Evolutionary conservation across 2,888 invertebrate species (phyloP).

Genomic region (Tolmerus cingulatus): DNA sequence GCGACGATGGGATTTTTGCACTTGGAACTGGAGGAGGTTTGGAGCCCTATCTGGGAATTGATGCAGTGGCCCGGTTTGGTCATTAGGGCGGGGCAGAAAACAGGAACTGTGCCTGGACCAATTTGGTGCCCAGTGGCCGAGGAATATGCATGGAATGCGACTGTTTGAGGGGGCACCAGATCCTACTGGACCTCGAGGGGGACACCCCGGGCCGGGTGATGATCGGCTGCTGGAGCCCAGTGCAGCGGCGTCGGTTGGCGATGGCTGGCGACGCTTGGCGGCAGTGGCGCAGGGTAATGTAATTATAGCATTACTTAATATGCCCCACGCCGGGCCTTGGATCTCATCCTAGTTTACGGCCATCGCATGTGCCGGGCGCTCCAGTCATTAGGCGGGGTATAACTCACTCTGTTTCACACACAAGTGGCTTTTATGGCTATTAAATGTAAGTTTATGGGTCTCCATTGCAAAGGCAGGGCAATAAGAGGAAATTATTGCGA

Average conservation of each 20-base stretch:
- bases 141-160: background rate
- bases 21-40: background rate
- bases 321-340: background rate
- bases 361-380: constrained; percentile 4
- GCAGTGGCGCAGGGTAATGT: background rate
- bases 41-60: background rate
- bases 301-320: constrained; percentile 33
- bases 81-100: background rate
- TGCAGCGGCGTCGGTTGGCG: background rate
- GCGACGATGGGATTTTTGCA: background rate
- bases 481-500: constrained; percentile 14
- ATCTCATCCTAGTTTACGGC: background rate
- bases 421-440: constrained; percentile 39
- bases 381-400: constrained; percentile 32
- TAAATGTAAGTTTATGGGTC: constrained; percentile 37
- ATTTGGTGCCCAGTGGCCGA: background rate
- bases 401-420: constrained; percentile 19
- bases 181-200: background rate
- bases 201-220: background rate
- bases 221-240: background rate
- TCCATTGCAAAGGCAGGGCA: constrained; percentile 16
- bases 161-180: background rate
- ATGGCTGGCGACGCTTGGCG: background rate
- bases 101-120: background rate
- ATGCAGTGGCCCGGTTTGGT: background rate